Conservation (phyloP, 2,113 vertebrate species). For the Oncorhynchus nerka region DNA sequence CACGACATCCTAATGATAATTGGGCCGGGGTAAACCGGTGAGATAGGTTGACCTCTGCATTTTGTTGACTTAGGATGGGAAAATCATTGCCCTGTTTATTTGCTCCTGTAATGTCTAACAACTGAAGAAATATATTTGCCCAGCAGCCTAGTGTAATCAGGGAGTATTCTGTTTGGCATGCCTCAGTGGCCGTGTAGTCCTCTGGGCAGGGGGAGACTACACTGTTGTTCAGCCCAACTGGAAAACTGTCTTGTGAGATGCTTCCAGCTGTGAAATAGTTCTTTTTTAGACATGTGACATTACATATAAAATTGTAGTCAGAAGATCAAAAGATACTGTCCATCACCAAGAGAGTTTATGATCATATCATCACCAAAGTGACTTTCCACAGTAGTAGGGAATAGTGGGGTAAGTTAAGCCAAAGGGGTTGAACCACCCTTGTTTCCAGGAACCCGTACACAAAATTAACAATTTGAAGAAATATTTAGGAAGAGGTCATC, state of each 20-base stretch:
- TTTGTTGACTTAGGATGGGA: constrained; percentile 58
- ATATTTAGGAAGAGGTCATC: too few species aligned
- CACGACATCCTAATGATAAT: constrained; percentile 62
- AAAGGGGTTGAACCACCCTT: too few species aligned
- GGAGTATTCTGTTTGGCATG: constrained; percentile 54
- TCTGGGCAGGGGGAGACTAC: constrained; percentile 62
- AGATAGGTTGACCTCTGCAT: constrained; percentile 55
- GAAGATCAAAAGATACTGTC: too few species aligned
- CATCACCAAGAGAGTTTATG: too few species aligned
- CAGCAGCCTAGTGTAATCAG: constrained; percentile 48
- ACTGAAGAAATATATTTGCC: constrained; percentile 65
- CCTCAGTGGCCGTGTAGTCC: constrained; percentile 56
- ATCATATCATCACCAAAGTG: background rate
- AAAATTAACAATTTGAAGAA: too few species aligned
- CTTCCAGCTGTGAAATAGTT: constrained; percentile 64
- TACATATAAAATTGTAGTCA: too few species aligned
- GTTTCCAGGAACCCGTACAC: too few species aligned
- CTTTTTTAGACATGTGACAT: constrained; percentile 5
- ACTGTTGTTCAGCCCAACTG: constrained; percentile 65
- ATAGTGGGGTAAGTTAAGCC: too few species aligned
- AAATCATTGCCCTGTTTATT: constrained; percentile 70
- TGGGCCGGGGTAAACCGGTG: constrained; percentile 57
- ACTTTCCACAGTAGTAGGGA: background rate
- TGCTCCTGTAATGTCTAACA: constrained; percentile 68
- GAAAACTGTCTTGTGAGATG: constrained; percentile 62